Conservation (phyloP, 2,797 vertebrate genomes). For the Molossus alvarezi region DNA sequence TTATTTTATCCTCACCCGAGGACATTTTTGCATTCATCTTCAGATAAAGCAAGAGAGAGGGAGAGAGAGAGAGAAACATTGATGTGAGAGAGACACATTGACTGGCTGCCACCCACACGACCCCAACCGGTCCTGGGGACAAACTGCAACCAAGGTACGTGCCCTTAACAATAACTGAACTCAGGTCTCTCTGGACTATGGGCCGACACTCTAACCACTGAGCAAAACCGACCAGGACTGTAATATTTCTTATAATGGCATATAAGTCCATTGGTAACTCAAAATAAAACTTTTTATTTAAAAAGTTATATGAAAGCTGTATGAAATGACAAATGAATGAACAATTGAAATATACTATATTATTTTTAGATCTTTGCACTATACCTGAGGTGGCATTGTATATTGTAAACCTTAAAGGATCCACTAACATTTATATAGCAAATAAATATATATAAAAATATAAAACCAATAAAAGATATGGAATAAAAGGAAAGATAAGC, state of each 20-base stretch:
- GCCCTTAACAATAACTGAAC: too few relatives aligned
- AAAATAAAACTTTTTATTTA: background rate
- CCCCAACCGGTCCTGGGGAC: too few relatives aligned
- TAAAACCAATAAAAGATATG: background rate
- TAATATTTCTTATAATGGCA: slow-evolving; percentile 4
- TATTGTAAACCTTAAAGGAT: background rate
- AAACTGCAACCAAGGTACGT: too few relatives aligned
- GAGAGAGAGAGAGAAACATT: too few relatives aligned
- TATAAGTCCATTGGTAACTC: background rate
- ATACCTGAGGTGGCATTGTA: background rate
- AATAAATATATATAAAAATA: background rate
- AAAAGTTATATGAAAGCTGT: background rate
- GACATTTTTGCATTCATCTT: too few relatives aligned
- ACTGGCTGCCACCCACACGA: too few relatives aligned
- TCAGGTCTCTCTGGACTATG: too few relatives aligned
- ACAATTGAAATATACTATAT: background rate
- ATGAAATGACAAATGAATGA: background rate
- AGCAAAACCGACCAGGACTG: too few relatives aligned
- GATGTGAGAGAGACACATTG: too few relatives aligned
- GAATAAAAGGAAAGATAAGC: background rate
- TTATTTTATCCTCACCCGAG: too few relatives aligned
- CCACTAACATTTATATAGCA: background rate
- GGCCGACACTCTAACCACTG: too few relatives aligned
- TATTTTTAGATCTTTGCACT: background rate
- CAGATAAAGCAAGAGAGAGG: too few relatives aligned